A percentile compares a stretch with the other conserved stretches of the same genome.
Conservation (phyloP, 2,888 invertebrate genomes). For the Tenthredo notha region DNA sequence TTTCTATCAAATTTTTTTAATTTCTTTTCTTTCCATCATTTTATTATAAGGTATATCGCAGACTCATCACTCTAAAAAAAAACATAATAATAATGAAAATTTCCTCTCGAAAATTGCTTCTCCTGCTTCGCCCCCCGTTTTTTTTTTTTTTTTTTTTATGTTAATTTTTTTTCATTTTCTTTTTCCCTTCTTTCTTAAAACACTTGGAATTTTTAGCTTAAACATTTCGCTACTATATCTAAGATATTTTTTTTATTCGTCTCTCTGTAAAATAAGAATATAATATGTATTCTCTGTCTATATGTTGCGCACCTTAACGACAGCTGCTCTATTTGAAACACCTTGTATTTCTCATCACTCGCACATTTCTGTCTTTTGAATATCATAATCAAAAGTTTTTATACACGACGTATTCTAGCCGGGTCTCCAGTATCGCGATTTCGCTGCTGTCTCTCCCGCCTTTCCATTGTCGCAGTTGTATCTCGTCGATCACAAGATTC, state of each 20-base stretch:
- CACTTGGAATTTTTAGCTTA: slow-evolving; percentile 6
- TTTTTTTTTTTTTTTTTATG: neutral
- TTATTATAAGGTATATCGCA: slow-evolving; percentile 46
- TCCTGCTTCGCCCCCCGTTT: slow-evolving; percentile 26
- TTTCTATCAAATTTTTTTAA: slow-evolving; percentile 43
- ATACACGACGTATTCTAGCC: slow-evolving; percentile 72
- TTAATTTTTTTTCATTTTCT: neutral
- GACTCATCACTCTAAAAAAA: slow-evolving; percentile 55
- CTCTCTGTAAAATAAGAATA: slow-evolving; percentile 51
- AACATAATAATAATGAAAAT: slow-evolving; percentile 58
- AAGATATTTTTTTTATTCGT: neutral
- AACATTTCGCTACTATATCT: neutral
- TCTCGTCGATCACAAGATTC: slow-evolving; percentile 74
- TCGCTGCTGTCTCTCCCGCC: slow-evolving; percentile 69
- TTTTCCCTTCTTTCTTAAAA: neutral
- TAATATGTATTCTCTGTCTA: neutral
- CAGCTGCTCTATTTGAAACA: neutral
- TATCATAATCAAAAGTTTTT: neutral
- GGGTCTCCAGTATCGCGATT: slow-evolving; percentile 61
- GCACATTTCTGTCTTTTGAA: neutral
- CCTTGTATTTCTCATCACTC: neutral
- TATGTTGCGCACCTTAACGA: slow-evolving; percentile 24
- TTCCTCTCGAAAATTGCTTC: slow-evolving; percentile 54
- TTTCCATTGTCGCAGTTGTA: slow-evolving; percentile 65
- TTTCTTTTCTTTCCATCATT: slow-evolving; percentile 46